A percentile compares a stretch with the other conserved stretches of the same genome.
These are phyloP conservation scores for Poecile montanus DNA, from an alignment of 2,797 vertebrate genomes.

Conservation along the genomic window DNA sequence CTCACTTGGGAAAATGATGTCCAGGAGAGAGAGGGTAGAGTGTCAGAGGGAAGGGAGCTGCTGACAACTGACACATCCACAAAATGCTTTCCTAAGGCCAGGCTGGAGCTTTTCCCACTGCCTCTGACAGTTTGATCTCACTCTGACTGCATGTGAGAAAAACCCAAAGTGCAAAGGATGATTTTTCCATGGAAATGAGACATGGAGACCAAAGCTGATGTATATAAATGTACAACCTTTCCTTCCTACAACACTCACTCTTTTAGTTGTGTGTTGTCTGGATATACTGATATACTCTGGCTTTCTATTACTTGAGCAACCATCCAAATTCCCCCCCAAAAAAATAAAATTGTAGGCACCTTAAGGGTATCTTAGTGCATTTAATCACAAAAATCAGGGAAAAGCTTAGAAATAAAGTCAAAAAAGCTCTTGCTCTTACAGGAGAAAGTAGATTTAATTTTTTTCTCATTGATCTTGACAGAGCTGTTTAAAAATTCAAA, in stretches of 20 bases:
- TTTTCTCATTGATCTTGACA: neutral
- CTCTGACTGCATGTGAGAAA: neutral
- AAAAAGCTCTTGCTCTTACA: neutral
- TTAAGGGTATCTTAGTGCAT: neutral
- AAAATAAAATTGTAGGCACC: neutral
- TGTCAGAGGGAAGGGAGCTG: neutral
- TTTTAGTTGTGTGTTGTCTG: neutral
- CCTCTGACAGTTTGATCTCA: neutral
- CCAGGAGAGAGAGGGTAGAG: neutral
- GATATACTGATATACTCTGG: neutral
- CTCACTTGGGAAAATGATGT: neutral
- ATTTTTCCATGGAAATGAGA: neutral
- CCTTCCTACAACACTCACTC: neutral
- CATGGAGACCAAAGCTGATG: neutral
- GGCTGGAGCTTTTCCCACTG: neutral
- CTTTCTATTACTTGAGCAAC: neutral
- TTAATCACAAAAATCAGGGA: neutral
- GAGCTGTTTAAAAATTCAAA: neutral
- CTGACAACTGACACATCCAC: neutral
- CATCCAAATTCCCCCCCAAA: neutral
- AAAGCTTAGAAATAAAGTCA: neutral
- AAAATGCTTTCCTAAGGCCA: neutral
- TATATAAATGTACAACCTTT: neutral
- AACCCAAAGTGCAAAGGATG: neutral
- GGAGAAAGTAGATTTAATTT: neutral